These are phyloP conservation scores for Acanthurus tractus DNA, from an alignment of 2,797 vertebrate species.

Conservation along the genomic window DNA sequence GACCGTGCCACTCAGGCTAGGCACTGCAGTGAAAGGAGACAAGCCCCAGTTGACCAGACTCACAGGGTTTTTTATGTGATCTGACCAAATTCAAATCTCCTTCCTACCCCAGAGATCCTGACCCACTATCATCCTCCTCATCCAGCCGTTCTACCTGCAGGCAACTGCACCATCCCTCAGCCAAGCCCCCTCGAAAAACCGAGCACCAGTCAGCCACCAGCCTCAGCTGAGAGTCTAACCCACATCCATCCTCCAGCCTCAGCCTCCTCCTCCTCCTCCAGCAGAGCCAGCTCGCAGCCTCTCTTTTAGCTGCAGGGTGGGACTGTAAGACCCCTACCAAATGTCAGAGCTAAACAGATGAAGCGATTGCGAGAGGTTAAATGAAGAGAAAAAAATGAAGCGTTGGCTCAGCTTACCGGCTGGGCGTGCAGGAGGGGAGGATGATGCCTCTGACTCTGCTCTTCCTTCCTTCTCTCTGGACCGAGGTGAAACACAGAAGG, in stretches of 20 bases:
- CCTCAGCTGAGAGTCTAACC: constrained; percentile 42
- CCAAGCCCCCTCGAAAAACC: constrained; percentile 2
- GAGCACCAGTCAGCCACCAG: constrained; percentile 38
- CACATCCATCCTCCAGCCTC: constrained; percentile 59
- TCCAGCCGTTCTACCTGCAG: constrained; percentile 24
- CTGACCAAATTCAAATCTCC: constrained; percentile 26
- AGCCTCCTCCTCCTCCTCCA: constrained; percentile 51
- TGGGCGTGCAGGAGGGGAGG: constrained; percentile 72
- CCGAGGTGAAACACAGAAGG: constrained; percentile 57
- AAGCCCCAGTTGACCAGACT: constrained; percentile 71
- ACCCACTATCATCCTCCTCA: constrained; percentile 33
- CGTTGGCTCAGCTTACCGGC: constrained; percentile 80
- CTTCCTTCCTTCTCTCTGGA: constrained; percentile 68
- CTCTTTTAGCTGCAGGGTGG: constrained; percentile 51
- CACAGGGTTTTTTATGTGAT: constrained; percentile 29
- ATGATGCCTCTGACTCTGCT: constrained; percentile 75
- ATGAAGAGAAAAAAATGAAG: constrained; percentile 25
- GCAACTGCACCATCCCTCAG: constrained; percentile 10
- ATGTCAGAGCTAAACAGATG: constrained; percentile 18
- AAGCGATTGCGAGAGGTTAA: constrained; percentile 23
- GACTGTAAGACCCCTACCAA: constrained; percentile 39
- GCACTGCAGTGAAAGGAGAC: constrained; percentile 81
- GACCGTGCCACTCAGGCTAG: constrained; percentile 46
- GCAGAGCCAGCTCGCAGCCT: constrained; percentile 27
- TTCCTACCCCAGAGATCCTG: constrained; percentile 18